These are phyloP conservation scores for Alloplasta piceator DNA, from an alignment of 2,888 invertebrate genomes.

Conservation along the genomic window DNA sequence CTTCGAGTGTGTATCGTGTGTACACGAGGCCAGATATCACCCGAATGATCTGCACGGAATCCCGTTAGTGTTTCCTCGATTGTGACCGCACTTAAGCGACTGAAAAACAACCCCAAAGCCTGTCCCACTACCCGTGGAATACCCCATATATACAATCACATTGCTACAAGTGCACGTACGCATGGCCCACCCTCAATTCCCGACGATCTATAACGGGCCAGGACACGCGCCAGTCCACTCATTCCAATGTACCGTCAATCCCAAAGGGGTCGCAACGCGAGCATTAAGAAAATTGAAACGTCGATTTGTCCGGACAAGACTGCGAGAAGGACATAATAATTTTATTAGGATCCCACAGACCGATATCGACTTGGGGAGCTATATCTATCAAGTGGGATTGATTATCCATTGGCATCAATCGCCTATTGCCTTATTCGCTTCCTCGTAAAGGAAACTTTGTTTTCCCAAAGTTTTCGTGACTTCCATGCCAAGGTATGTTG, in stretches of 20 bases:
- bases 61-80: background rate
- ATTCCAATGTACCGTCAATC: constrained; percentile 65
- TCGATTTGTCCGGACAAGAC: constrained; percentile 76
- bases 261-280: constrained; percentile 71
- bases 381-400: too few relatives aligned
- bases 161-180: constrained; percentile 54
- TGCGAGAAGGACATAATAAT: constrained; percentile 78
- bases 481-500: too few relatives aligned
- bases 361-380: too few relatives aligned
- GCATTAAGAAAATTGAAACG: constrained; percentile 84
- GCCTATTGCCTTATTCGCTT: too few relatives aligned
- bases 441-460: background rate
- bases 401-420: too few relatives aligned
- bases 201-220: constrained; percentile 8
- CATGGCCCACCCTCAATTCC: constrained; percentile 56
- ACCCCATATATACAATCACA: constrained; percentile 8
- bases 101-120: constrained; percentile 23
- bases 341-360: constrained; percentile 73
- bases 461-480: too few relatives aligned
- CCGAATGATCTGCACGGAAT: constrained; percentile 30
- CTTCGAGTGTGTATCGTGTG: too few relatives aligned
- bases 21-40: constrained; percentile 26
- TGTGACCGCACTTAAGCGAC: constrained; percentile 36
- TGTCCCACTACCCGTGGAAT: too few relatives aligned
- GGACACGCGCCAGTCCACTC: constrained; percentile 32